phyloP scores from a whole-genome alignment of 2,113 vertebrate species.

The Guaruba guarouba region DNA sequence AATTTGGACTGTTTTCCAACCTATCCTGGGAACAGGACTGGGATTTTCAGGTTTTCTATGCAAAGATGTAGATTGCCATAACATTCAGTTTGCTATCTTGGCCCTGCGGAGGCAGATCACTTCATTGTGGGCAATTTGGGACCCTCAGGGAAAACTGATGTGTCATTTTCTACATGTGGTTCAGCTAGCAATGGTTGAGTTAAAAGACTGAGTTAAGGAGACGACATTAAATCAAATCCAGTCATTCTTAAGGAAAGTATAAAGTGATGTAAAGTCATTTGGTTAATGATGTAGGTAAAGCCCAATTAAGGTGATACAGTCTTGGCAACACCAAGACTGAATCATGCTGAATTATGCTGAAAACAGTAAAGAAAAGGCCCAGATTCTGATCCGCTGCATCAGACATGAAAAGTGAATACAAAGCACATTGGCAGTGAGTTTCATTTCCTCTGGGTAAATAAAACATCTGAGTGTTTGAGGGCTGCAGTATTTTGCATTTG shows the following conservation, averaged over 20 bases:
- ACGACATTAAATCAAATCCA: neutral
- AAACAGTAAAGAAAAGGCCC: neutral
- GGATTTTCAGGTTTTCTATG: neutral
- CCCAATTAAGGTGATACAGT: neutral
- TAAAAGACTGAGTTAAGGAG: neutral
- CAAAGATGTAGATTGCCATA: neutral
- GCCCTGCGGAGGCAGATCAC: neutral
- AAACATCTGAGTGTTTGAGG: neutral
- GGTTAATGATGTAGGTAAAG: neutral
- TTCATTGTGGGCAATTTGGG: neutral
- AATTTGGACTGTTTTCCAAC: neutral
- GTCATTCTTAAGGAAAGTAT: neutral
- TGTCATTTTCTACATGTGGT: rapidly evolving
- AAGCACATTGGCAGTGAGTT: neutral
- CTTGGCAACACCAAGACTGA: neutral
- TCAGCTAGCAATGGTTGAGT: neutral
- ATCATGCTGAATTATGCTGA: neutral
- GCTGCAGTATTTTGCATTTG: neutral
- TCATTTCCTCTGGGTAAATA: neutral
- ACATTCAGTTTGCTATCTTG: neutral
- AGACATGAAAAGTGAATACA: neutral
- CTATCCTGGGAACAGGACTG: neutral
- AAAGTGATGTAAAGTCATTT: neutral
- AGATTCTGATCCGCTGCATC: neutral
- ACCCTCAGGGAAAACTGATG: neutral